Conservation (phyloP, 2,888 invertebrate species). For the Charanyca ferruginea region DNA sequence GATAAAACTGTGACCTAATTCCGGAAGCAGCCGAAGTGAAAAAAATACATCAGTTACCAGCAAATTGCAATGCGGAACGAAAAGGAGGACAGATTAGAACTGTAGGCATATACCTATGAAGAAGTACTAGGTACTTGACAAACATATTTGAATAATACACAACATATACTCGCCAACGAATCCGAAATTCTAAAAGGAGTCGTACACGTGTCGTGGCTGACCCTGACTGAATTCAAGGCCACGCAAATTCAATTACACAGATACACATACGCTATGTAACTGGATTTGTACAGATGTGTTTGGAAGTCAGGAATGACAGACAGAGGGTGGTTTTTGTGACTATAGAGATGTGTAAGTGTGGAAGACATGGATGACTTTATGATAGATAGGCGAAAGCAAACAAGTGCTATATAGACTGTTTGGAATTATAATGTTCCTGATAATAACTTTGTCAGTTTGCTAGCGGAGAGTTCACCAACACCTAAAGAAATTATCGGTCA, state of each 20-base stretch:
- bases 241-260: constrained; percentile 69
- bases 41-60: constrained; percentile 20
- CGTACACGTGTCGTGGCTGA: constrained; percentile 31
- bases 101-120: not conserved
- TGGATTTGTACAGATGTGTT: constrained; percentile 42
- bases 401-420: too few relatives aligned
- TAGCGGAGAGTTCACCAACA: too few relatives aligned
- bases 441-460: too few relatives aligned
- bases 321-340: not conserved
- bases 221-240: constrained; percentile 64
- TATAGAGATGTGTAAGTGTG: too few relatives aligned
- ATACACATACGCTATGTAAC: constrained; percentile 36
- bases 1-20: constrained; percentile 23
- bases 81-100: constrained; percentile 6
- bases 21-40: not conserved
- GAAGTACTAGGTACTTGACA: not conserved
- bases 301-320: not conserved
- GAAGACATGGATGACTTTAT: too few relatives aligned
- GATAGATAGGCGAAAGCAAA: too few relatives aligned
- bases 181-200: constrained; percentile 5
- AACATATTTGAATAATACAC: not conserved
- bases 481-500: too few relatives aligned
- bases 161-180: not conserved
- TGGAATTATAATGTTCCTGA: too few relatives aligned
- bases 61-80: constrained; percentile 29